Evolutionary conservation across 2,113 vertebrate genomes (phyloP).

Genomic region (Misgurnus anguillicaudatus): DNA sequence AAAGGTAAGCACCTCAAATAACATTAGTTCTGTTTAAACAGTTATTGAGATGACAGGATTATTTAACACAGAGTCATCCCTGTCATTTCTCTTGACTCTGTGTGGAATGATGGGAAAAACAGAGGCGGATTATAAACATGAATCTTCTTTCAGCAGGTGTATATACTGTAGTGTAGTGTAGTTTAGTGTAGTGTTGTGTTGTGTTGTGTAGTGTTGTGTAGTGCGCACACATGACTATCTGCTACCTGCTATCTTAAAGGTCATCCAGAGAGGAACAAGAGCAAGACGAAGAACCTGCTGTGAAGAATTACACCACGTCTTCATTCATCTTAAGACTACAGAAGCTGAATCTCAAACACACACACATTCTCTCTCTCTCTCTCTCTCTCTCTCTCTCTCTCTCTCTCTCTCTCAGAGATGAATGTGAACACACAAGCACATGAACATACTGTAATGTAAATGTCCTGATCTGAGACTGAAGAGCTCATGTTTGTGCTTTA

Average conservation of each 20-base stretch:
- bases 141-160: not conserved
- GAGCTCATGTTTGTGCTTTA: too few species aligned
- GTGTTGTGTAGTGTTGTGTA: too few species aligned
- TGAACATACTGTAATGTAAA: too few species aligned
- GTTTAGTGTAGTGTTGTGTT: too few species aligned
- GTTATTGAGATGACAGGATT: not conserved
- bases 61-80: not conserved
- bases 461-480: too few species aligned
- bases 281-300: conserved; percentile 2
- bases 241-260: conserved; percentile 26
- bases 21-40: not conserved
- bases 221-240: not conserved
- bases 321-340: conserved; percentile 14
- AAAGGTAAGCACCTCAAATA: not conserved
- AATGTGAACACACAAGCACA: not conserved
- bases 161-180: not conserved
- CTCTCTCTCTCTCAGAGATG: too few species aligned
- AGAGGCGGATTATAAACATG: not conserved
- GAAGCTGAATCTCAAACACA: not conserved
- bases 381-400: too few species aligned
- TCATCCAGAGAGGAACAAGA: conserved; percentile 20
- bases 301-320: conserved; percentile 16
- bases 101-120: not conserved
- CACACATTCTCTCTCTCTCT: not conserved
- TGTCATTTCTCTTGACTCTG: not conserved